These are phyloP conservation scores for Tachuris rubrigastra DNA, from an alignment of 2,113 vertebrate species.

Conservation along the genomic window DNA sequence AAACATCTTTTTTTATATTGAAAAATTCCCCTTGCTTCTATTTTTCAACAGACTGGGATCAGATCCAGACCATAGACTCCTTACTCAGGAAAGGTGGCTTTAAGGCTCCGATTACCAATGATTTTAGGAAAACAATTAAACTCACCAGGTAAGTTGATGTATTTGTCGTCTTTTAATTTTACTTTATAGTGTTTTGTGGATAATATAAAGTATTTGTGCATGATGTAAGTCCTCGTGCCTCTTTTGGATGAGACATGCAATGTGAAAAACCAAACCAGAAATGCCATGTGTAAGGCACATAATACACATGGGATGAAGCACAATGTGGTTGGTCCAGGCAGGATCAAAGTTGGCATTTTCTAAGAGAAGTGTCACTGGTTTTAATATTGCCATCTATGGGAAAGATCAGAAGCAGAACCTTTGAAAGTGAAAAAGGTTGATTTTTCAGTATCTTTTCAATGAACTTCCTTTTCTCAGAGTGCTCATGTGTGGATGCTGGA, in stretches of 20 bases:
- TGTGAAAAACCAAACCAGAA: background rate
- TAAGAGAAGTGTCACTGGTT: background rate
- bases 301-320: background rate
- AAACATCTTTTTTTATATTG: background rate
- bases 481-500: background rate
- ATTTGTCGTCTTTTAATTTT: conserved; percentile 20
- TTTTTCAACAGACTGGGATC: conserved; percentile 82
- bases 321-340: background rate
- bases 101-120: conserved; percentile 85
- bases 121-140: conserved; percentile 87
- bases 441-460: background rate
- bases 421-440: background rate
- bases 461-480: background rate
- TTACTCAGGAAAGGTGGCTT: conserved; percentile 88
- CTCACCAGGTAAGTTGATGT: conserved; percentile 78
- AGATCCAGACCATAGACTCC: conserved; percentile 88
- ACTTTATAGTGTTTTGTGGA: background rate
- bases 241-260: background rate
- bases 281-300: background rate
- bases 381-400: background rate
- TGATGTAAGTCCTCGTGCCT: background rate
- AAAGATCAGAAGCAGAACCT: background rate
- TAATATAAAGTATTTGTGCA: background rate
- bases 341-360: background rate
- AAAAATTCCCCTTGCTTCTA: background rate